A percentile compares a stretch with the other conserved stretches of the same genome.
phyloP scores from a whole-genome alignment of 2,797 vertebrate species.

The Acanthiza pusilla region DNA sequence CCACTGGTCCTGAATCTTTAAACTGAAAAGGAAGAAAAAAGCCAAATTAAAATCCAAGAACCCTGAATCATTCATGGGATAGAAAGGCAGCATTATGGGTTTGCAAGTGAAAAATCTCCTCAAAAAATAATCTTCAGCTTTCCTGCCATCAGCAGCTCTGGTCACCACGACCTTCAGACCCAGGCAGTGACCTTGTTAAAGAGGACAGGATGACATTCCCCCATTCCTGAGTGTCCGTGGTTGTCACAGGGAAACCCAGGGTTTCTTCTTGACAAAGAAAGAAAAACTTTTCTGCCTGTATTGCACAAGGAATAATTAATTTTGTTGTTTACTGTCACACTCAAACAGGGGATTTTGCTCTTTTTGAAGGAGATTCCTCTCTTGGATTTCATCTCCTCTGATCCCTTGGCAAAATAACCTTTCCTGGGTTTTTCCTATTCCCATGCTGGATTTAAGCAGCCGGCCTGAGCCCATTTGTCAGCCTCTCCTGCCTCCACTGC shows the following conservation, averaged over 20 bases:
- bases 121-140: neutral
- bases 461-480: neutral
- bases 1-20: neutral
- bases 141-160: neutral
- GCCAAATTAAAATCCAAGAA: neutral
- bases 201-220: neutral
- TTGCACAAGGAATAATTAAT: neutral
- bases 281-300: neutral
- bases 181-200: neutral
- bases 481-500: neutral
- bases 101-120: neutral
- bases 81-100: neutral
- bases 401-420: neutral
- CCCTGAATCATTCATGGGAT: neutral
- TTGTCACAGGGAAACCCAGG: neutral
- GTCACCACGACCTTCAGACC: neutral
- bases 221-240: neutral
- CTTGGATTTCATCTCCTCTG: neutral
- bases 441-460: neutral
- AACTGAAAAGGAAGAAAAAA: neutral
- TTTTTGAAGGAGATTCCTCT: neutral
- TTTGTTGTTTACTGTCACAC: neutral
- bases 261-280: neutral
- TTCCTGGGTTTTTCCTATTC: neutral
- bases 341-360: fast-evolving